phyloP scores from a whole-genome alignment of 2,113 vertebrate species.

The Orcinus orca region DNA sequence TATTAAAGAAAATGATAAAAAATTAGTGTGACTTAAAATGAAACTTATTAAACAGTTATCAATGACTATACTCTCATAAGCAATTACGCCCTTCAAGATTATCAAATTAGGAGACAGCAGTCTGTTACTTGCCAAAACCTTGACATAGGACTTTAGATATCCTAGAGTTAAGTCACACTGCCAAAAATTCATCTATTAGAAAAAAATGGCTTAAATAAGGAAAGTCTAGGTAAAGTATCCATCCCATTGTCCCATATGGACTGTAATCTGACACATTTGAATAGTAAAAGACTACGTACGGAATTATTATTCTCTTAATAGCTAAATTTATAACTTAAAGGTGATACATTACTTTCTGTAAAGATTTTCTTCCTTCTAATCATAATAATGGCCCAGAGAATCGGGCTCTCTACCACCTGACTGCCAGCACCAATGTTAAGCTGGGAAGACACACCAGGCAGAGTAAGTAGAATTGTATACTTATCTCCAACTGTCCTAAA shows the following conservation, averaged over 20 bases:
- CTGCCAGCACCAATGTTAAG: not conserved
- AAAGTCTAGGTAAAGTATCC: not conserved
- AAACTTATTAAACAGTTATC: conserved; percentile 10
- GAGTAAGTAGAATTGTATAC: not conserved
- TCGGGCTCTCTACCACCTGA: not conserved
- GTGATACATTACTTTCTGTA: not conserved
- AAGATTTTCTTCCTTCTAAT: conserved; percentile 12
- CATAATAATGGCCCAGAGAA: not conserved
- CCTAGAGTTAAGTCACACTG: not conserved
- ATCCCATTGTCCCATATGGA: not conserved
- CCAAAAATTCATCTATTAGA: not conserved
- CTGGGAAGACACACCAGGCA: not conserved
- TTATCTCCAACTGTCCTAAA: not conserved
- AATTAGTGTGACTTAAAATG: not conserved
- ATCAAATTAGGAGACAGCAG: not conserved
- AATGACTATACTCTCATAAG: not conserved
- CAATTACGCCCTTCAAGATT: not conserved
- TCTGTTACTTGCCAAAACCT: not conserved
- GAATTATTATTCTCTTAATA: not conserved
- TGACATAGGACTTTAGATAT: not conserved
- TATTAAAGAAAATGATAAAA: not conserved
- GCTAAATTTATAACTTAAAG: not conserved
- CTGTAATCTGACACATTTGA: not conserved
- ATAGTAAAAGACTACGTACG: not conserved
- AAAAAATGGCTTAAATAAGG: not conserved